phyloP scores from a whole-genome alignment of 2,113 vertebrate genomes.

The Meles meles region DNA sequence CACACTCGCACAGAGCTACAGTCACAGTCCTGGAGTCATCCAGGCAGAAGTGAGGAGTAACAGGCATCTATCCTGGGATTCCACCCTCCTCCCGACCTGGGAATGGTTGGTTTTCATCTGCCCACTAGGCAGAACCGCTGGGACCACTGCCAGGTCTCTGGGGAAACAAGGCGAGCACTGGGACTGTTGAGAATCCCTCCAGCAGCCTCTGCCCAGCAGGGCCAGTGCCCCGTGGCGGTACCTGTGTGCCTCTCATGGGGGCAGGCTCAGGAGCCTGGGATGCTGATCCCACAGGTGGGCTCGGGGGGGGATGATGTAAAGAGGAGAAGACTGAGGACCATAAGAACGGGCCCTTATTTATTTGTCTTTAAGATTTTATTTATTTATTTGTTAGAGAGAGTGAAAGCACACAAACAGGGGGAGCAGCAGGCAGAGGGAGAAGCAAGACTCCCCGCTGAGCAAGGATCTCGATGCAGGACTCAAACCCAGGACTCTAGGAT shows the following conservation, averaged over 20 bases:
- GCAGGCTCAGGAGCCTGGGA: background rate
- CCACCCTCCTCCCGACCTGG: background rate
- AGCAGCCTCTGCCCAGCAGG: background rate
- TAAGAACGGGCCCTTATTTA: background rate
- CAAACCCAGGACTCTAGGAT: background rate
- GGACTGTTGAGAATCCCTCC: background rate
- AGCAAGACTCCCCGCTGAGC: no score
- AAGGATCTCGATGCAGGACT: fast-evolving
- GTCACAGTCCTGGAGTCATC: background rate
- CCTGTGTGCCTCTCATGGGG: background rate
- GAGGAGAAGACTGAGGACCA: background rate
- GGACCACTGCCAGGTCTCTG: background rate
- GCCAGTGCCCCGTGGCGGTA: background rate
- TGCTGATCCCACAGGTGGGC: background rate
- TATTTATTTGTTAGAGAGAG: background rate
- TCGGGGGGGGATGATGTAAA: background rate
- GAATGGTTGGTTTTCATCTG: background rate
- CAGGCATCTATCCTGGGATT: background rate
- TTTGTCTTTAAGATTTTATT: background rate
- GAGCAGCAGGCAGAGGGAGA: background rate
- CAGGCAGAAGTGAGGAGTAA: background rate
- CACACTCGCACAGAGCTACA: no score
- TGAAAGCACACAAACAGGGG: background rate
- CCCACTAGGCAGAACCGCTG: background rate
- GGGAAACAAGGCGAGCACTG: background rate